Evolutionary conservation across 2,797 vertebrate species (phyloP).

Genomic region (Cynodonichthys magdalenae): DNA sequence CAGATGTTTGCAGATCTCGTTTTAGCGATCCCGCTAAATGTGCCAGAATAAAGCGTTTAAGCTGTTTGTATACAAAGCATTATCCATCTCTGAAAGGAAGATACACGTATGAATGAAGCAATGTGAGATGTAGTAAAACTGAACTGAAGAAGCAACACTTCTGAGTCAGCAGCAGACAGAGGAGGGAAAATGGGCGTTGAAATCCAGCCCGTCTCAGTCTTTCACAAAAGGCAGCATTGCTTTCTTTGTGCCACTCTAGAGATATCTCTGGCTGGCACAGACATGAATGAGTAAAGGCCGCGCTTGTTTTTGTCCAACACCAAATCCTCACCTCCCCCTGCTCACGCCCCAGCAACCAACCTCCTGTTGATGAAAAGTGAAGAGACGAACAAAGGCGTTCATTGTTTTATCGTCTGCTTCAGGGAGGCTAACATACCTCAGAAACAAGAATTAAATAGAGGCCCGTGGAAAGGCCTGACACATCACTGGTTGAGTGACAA

Average conservation of each 20-base stretch:
- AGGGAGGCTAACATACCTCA: constrained; percentile 50
- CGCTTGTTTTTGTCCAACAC: constrained; percentile 58
- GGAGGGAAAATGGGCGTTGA: constrained; percentile 29
- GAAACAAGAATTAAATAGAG: constrained; percentile 56
- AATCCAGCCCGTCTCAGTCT: constrained; percentile 37
- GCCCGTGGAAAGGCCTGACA: constrained; percentile 47
- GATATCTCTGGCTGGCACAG: constrained; percentile 61
- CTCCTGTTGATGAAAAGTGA: constrained; percentile 58
- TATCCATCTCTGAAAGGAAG: constrained; percentile 22
- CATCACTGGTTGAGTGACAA: constrained; percentile 64
- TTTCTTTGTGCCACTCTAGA: constrained; percentile 56
- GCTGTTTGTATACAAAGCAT: constrained; percentile 18
- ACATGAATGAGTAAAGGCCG: constrained; percentile 53
- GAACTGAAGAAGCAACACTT: constrained; percentile 40
- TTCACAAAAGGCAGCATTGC: constrained; percentile 45
- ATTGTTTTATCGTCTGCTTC: constrained; percentile 67
- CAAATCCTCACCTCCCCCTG: constrained; percentile 43
- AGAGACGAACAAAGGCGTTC: constrained; percentile 59
- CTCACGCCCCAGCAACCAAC: constrained; percentile 31
- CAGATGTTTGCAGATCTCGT: background rate
- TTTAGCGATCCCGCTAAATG: background rate
- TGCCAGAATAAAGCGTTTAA: constrained; percentile 2
- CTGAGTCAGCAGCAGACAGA: constrained; percentile 49
- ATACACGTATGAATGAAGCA: constrained; percentile 19
- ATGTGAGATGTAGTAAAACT: constrained; percentile 24